Evolutionary conservation across 2,888 invertebrate genomes (phyloP), one percentile per base, ranked within the genome.

Genomic region (Amaurobius ferox): DNA sequence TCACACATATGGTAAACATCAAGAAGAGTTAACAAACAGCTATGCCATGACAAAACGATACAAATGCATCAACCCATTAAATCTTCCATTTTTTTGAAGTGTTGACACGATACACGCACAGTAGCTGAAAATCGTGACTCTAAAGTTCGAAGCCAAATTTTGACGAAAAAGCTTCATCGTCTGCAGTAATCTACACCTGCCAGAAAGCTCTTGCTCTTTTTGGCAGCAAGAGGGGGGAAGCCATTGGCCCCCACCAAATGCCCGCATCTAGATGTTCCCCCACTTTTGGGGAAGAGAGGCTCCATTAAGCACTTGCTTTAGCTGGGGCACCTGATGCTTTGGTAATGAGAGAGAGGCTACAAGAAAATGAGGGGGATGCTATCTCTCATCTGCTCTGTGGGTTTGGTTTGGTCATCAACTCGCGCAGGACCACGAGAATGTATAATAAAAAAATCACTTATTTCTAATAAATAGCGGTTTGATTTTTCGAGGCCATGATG

Each of bases 281-380:
- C 39, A n/a, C 61, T 9, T 23, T 32, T 23, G 19, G 74, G 66
- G 44, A 9, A n/a, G 1, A n/a, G 55, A 44, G 44, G 61, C 23
- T 72, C 67, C 55, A 62, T 74, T 68, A 80, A 80, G 74, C 80
- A 80, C 74, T 80, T 74, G 73, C 55, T 28, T 55, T 55, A 11
- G 26, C 16, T 40, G 29, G 61, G 62, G 79, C 80, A 80, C 80
- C 80, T 80, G 80, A 74, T 73, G 76, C 76, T 67, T 68, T 19
- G 16, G 74, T 80, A 80, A 80, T 80, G 74, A 80, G 80, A 80
- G 80, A 44, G 79, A 9, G 64, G 64, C 32, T 1, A n/a, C 32
- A 16, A 19, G 28, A 23, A 55, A 72, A 64, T 44, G 72, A 28
- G 48, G 61, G 67, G 74, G 79, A 5, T n/a, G 1, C 5, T 55